phyloP scores from a whole-genome alignment of 2,888 invertebrate genomes.

The Gortyna flavago region DNA sequence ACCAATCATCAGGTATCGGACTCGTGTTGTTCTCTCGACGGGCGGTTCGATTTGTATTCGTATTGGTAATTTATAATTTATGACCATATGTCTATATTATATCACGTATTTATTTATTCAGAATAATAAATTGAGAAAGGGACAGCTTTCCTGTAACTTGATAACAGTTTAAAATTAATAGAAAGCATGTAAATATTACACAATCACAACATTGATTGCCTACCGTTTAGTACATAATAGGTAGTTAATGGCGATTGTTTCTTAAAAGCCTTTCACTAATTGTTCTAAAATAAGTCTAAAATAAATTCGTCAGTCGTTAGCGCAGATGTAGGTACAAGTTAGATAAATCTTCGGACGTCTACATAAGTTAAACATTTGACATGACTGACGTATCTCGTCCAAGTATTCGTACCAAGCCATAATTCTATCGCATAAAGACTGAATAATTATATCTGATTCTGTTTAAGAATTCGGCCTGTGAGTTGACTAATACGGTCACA shows the following conservation, averaged over 20 bases:
- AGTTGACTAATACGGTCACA: constrained; percentile 65
- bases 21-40: constrained; percentile 49
- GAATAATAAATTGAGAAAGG: constrained; percentile 58
- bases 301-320: constrained; percentile 24
- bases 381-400: constrained; percentile 60
- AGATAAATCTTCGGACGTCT: constrained; percentile 37
- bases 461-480: constrained; percentile 65
- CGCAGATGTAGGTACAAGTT: constrained; percentile 21
- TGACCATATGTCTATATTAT: constrained; percentile 46
- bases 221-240: constrained; percentile 48
- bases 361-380: constrained; percentile 42
- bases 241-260: constrained; percentile 43
- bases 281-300: constrained; percentile 24
- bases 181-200: constrained; percentile 62
- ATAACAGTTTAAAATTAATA: constrained; percentile 51
- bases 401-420: constrained; percentile 66
- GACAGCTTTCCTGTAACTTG: constrained; percentile 53
- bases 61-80: constrained; percentile 60
- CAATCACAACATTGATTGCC: constrained; percentile 60
- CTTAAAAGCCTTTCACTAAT: constrained; percentile 54
- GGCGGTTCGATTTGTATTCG: constrained; percentile 60
- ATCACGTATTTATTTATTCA: constrained; percentile 56
- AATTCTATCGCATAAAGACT: constrained; percentile 61
- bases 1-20: constrained; percentile 42
- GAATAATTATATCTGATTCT: constrained; percentile 68